Base-by-base conservation (phyloP, 2,113 vertebrate species). In the Poeciliopsis turrubarensis region DNA sequence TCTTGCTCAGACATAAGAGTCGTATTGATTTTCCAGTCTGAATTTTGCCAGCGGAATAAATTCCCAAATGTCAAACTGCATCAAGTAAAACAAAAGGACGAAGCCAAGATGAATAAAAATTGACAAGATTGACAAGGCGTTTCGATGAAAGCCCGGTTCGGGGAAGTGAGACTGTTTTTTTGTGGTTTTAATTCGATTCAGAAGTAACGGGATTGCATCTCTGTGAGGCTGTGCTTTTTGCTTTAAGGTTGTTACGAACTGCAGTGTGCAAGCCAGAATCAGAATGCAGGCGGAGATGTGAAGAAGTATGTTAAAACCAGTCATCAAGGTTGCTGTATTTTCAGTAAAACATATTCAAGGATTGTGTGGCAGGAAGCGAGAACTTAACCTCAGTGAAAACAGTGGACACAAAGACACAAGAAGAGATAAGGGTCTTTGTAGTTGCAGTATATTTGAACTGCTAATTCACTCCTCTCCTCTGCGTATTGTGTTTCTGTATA, bases 11-110 rank as follows among this genome's bases (percentile, higher is more conserved):
- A 76, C 26, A 68, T 37, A 10, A 60, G 29, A 27, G n/a, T 57
- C 17, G 19, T 57, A 66, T 70, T 47, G 34, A 71, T 67, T 19
- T 17, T 80, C 30, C 65, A 25, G 12, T 64, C 25, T 31, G 32
- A 57, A 51, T 69, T 54, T 32, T 6, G 3, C 32, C 61, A 57
- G 61, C n/a, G 75, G 68, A 62, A n/a, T 70, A 41, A 73, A 60
- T 54, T 47, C 37, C 32, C 44, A 79, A 79, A 76, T 72, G 44
- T 61, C 77, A 75, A 68, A 14, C 6, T 32, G 7, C 34, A n/a
- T 73, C 31, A 44, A 37, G 1, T 2, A 0, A 65, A 63, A 25
- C 30, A 51, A 30, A 68, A 41, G 3, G 14, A 68, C 17, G 37
- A 68, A 72, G 34, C 25, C 7, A 37, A 26, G n/a, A 4, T 25